Evolutionary conservation across 2,888 invertebrate species (phyloP), one percentile per base, ranked within the genome.

Genomic region (Euspilapteryx auroguttella): DNA sequence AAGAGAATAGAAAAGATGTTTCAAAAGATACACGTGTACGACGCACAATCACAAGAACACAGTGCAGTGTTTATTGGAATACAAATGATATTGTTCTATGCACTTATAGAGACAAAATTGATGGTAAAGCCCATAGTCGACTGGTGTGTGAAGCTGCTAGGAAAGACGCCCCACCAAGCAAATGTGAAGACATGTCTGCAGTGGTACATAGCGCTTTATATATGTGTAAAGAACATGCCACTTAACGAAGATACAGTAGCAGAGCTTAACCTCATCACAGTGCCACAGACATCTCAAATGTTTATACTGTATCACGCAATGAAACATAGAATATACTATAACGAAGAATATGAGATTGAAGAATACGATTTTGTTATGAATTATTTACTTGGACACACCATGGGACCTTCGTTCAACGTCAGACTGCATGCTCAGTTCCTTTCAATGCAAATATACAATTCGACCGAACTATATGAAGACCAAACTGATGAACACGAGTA

Each of bases 381-480:
- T 23, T 53, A 64, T n/a, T 54, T 90, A 4, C 45, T 87, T 7
- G 82, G 85, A 0, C 84, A 85, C 59, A 86, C 87, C 17, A 89
- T 93, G 84, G 89, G 89, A 1, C 87, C 92, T 31, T 82, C 90
- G 49, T 94, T 90, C 52, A 86, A 82, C 41, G 79, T 88, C 3
- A 77, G 94, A 24, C 66, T 90, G 2, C 82, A 87, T 47, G 86
- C 91, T 2, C 92, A 94, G 40, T 76, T 63, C 35, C 43, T 73
- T 14, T 45, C 64, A 0, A 40, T 47, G 4, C 40, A 46, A 34
- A 38, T 77, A 2, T 49, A 53, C 27, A 32, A 38, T 12, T 6
- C 20, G 13, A 10, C 17, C 13, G 13, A 20, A 1, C n/a, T n/a
- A n/a, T n/a, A n/a, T n/a, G n/a, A n/a, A n/a, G n/a, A n/a, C n/a